Percentiles rank a stretch among this genome's conserved stretches.
Conservation (phyloP, 2,888 invertebrate genomes). For the Acleris cristana region DNA sequence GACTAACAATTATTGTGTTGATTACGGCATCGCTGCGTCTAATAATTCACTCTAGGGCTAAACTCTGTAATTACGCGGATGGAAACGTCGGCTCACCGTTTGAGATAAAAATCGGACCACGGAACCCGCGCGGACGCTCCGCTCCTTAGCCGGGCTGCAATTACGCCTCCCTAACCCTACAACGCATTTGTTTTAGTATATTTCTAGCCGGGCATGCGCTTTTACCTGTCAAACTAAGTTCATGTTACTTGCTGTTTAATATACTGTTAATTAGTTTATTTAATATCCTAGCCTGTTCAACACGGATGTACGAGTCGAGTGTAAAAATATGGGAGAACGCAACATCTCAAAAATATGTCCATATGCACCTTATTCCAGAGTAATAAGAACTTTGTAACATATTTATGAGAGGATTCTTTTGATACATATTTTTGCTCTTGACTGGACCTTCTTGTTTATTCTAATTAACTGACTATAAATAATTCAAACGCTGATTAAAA, state of each 20-base stretch:
- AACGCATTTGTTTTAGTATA: conserved; percentile 23
- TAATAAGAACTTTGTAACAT: too few species aligned
- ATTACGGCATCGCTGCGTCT: conserved; percentile 75
- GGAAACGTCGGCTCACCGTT: conserved; percentile 79
- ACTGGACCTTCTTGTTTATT: too few species aligned
- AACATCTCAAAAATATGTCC: too few species aligned
- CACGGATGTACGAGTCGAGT: too few species aligned
- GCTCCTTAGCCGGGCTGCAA: conserved; percentile 58
- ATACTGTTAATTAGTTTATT: not conserved
- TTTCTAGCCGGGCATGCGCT: not conserved
- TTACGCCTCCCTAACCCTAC: conserved; percentile 46
- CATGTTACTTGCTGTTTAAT: not conserved
- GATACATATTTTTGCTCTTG: too few species aligned
- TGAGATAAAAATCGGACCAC: conserved; percentile 76
- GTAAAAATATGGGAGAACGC: too few species aligned
- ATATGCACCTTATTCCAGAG: too few species aligned
- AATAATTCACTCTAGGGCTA: conserved; percentile 81
- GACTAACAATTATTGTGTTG: conserved; percentile 77
- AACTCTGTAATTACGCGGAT: conserved; percentile 81
- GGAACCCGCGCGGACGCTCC: conserved; percentile 45
- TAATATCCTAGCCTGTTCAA: too few species aligned
- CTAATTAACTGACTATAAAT: too few species aligned
- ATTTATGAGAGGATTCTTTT: too few species aligned
- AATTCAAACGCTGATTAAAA: too few species aligned
- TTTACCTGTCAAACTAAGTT: not conserved